phyloP scores from a whole-genome alignment of 2,797 vertebrate genomes.

The Urophycis tenuis region DNA sequence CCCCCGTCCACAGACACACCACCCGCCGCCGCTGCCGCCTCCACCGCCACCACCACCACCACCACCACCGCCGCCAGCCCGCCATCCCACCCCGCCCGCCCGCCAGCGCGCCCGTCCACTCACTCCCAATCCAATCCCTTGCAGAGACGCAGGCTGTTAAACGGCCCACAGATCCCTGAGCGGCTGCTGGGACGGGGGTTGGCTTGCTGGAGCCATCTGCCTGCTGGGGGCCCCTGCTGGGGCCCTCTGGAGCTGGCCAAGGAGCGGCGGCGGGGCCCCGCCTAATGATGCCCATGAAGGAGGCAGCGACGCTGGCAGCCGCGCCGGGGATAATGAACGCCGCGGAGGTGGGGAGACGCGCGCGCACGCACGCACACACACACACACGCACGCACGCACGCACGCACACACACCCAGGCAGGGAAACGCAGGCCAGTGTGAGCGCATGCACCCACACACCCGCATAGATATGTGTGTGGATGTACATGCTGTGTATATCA shows the following conservation, averaged over 20 bases:
- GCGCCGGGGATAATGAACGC: constrained; percentile 24
- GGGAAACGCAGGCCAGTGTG: too few relatives aligned
- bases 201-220: constrained; percentile 34
- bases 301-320: constrained; percentile 31
- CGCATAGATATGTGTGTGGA: too few relatives aligned
- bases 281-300: constrained; percentile 46
- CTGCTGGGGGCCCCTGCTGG: constrained; percentile 43
- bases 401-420: neutral
- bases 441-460: too few relatives aligned
- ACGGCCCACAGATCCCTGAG: constrained; percentile 45
- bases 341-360: neutral
- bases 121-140: constrained; percentile 58
- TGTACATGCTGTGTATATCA: too few relatives aligned
- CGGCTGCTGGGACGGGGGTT: neutral
- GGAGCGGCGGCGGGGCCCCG: constrained; percentile 29
- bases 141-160: constrained; percentile 48
- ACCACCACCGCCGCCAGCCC: neutral
- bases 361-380: neutral
- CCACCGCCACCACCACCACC: too few relatives aligned
- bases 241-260: constrained; percentile 47
- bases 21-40: too few relatives aligned
- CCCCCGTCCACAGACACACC: too few relatives aligned
- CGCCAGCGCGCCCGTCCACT: constrained; percentile 3
- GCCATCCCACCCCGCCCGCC: too few relatives aligned
- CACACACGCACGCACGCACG: too few relatives aligned